phyloP scores from a whole-genome alignment of 2,797 vertebrate species.

The Chloroceryle inda region DNA sequence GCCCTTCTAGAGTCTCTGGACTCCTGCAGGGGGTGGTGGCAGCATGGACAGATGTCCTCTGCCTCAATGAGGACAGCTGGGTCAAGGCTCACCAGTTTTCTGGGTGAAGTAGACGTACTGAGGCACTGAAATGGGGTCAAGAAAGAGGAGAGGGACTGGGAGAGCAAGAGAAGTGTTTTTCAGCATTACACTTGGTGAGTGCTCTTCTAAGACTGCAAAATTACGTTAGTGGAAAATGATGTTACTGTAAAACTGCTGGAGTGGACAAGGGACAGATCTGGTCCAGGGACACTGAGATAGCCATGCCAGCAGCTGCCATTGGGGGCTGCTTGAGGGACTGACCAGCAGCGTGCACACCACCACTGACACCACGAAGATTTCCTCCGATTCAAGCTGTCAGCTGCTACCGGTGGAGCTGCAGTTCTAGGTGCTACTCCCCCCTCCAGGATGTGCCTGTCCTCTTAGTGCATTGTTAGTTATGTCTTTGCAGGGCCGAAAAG shows the following conservation, averaged over 20 bases:
- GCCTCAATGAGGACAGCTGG: background rate
- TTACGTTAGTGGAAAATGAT: background rate
- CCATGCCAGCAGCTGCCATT: background rate
- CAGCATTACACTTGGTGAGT: fast-evolving
- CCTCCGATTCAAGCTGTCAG: background rate
- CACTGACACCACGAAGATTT: fast-evolving
- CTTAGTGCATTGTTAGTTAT: background rate
- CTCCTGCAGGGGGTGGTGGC: fast-evolving
- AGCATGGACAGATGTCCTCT: background rate
- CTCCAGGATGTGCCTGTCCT: background rate
- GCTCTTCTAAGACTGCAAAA: background rate
- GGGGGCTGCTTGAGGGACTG: background rate
- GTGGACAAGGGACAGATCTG: background rate
- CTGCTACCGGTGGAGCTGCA: conserved; percentile 12
- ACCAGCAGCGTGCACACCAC: background rate
- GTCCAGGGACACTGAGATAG: fast-evolving
- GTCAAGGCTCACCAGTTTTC: background rate
- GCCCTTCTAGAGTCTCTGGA: background rate
- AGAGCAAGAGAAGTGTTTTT: background rate
- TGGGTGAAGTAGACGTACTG: background rate
- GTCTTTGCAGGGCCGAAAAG: background rate
- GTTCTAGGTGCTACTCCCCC: background rate
- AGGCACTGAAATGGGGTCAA: background rate
- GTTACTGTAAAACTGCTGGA: background rate
- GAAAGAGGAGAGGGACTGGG: background rate